Base-by-base conservation (phyloP, 1,140 invertebrate species). In the Drosophila willistoni region DNA sequence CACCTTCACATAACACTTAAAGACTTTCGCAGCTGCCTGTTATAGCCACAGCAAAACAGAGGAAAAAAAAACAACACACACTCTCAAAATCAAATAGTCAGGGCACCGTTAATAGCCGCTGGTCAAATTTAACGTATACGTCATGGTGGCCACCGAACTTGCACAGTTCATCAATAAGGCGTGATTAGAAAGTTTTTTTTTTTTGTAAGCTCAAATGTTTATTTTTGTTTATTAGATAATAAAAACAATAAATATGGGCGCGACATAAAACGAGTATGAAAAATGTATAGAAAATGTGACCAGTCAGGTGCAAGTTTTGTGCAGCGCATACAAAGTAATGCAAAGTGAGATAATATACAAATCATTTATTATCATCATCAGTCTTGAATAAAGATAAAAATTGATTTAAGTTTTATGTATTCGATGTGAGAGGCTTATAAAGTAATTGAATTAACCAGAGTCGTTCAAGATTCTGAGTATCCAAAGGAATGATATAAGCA, bases 121-220 rank as follows among this genome's bases (percentile, higher is more conserved):
- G 77, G 81, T 71, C 77, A 79, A 82, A 72, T 71, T 73, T 83
- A 65, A 75, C 74, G 67, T 75, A 81, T 82, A 75, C 80, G 79
- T 75, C 75, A 44, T 47, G 71, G 79, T 10, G 54, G 39, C 39
- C 75, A 71, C 64, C 44, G 10, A 22, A 51, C 44, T 51, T 56
- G 64, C 64, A 62, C 65, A 75, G 77, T 78, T 74, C 68, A 73
- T 81, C 81, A 85, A 81, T 70, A 68, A 60, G 57, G 62, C 70
- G 51, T 56, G 75, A 86, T 79, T 82, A 77, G 82, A 87, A 86
- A 86, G 83, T 86, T 69, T 72, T 10, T 36, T 36, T 10, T 36
- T 10, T 12, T 29, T 1, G 65, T 56, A 47, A 68, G 70, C 70
- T 12, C 13, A 47, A 60, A 42, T 72, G 60, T 39, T 22, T 44